Base-by-base conservation (phyloP, 2,113 vertebrate genomes). In the Petromus typicus region DNA sequence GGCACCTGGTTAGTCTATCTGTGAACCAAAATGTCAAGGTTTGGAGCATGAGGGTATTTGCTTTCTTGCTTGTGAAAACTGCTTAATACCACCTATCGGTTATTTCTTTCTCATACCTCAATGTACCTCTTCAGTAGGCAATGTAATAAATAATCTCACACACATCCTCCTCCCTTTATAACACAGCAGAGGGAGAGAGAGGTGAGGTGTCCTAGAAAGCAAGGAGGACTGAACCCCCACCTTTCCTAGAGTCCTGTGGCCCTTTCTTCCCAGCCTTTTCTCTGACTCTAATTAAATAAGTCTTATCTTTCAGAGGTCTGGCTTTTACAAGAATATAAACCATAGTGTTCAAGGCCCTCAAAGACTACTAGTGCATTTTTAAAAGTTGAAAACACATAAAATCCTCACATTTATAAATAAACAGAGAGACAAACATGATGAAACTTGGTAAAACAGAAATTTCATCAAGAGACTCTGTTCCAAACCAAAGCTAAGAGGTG, bases 301-400 rank as follows among this genome's bases (percentile, higher is more conserved):
- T 20, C 25, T 20, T 95, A 84, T 86, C 71, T 90, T 54, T 54
- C 43, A 63, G 17, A 91, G 63, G 76, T 51, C 51, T 95, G 48
- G 32, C 73, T 81, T 93, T 92, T 86, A 80, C 87, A 94, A 20
- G 67, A 79, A 78, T 14, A 86, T 66, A 95, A 96, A 79, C 78
- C 85, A 80, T 8, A 80, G 25, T 48, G 56, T 54, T 37, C 5
- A 61, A 64, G 57, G 43, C 34, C 48, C 48, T 82, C n/a, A 92
- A 71, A 69, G 51, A 43, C 67, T 71, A 69, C 75, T 82, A 84
- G 54, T 83, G 34, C 67, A 80, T 92, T 92, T 95, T 91, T 56
- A 6, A 51, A 95, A 91, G 32, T 57, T 95, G 32, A 85, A 95
- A 87, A 89, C 61, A 89, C 86, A 86, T 57, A 95, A 87, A 84